Evolutionary conservation across 2,113 vertebrate species (phyloP).

Genomic region (Meleagris gallopavo): DNA sequence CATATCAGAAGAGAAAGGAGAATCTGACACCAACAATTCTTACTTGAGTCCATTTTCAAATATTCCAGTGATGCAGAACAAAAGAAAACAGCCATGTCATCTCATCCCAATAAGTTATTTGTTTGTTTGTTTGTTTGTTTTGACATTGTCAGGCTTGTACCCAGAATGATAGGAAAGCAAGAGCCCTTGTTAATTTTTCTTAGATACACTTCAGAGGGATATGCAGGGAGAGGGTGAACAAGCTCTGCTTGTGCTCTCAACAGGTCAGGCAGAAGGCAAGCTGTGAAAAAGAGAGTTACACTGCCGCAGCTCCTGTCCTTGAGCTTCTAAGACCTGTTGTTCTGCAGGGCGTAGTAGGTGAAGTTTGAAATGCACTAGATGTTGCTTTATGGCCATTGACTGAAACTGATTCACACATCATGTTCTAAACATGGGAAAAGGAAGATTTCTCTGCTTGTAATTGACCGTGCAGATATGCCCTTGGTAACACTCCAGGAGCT

Average conservation of each 20-base stretch:
- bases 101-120: background rate
- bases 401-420: background rate
- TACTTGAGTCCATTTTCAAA: background rate
- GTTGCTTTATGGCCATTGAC: background rate
- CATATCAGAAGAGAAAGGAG: background rate
- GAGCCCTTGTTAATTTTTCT: background rate
- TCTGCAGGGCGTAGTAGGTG: background rate
- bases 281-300: background rate
- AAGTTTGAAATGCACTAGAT: background rate
- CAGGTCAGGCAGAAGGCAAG: background rate
- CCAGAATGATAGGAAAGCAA: background rate
- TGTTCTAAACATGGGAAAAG: background rate
- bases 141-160: fast-evolving
- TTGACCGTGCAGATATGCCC: fast-evolving
- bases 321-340: background rate
- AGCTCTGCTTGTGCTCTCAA: background rate
- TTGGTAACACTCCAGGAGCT: background rate
- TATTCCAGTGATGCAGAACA: background rate
- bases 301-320: background rate
- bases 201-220: background rate
- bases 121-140: background rate
- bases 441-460: background rate
- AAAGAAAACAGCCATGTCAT: background rate
- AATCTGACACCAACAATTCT: background rate
- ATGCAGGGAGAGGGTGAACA: background rate